These are phyloP conservation scores for Parnassius smintheus DNA, from an alignment of 2,888 invertebrate species.

Conservation along the genomic window DNA sequence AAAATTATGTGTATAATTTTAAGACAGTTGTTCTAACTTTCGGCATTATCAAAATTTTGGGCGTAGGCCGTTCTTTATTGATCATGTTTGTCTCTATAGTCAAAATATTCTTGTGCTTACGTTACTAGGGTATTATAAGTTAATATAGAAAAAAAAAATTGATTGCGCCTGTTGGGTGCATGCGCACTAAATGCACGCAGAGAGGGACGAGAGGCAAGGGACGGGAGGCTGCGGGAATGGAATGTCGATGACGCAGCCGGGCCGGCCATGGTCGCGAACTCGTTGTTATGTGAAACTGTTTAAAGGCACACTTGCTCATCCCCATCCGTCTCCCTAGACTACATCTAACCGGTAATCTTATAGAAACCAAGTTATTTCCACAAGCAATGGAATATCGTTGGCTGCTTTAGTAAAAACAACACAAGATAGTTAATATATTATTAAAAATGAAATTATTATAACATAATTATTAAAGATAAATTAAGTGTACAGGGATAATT, in stretches of 20 bases:
- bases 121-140: background rate
- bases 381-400: too few species aligned
- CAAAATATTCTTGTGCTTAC: constrained; percentile 6
- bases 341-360: too few species aligned
- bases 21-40: too few species aligned
- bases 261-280: constrained; percentile 64
- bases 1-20: too few species aligned
- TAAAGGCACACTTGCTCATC: constrained; percentile 53
- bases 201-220: constrained; percentile 43
- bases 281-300: constrained; percentile 75
- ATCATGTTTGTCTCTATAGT: too few species aligned
- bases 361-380: too few species aligned
- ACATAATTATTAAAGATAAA: too few species aligned
- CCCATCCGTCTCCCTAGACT: constrained; percentile 35
- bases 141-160: constrained; percentile 45
- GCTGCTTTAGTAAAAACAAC: background rate
- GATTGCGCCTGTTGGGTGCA: constrained; percentile 63
- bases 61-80: background rate
- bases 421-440: too few species aligned
- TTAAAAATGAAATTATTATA: too few species aligned
- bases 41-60: too few species aligned
- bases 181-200: constrained; percentile 66
- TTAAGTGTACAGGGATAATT: too few species aligned
- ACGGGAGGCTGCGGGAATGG: constrained; percentile 60
- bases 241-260: constrained; percentile 77